Conservation (phyloP, 2,113 vertebrate species). For the Chunga burmeisteri region DNA sequence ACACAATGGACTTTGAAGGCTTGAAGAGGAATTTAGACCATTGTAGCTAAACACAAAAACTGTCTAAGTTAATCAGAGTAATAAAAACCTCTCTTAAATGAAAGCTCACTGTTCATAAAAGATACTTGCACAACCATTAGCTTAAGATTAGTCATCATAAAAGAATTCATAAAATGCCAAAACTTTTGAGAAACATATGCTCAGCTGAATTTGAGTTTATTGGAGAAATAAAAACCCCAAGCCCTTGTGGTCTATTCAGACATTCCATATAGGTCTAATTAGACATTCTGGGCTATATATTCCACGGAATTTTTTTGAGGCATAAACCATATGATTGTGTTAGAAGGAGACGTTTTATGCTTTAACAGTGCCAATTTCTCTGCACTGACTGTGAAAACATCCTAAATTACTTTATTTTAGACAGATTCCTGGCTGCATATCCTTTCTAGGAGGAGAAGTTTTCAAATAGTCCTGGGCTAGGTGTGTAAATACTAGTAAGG, state of each 20-base stretch:
- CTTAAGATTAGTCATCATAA: neutral
- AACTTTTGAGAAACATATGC: neutral
- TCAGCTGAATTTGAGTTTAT: neutral
- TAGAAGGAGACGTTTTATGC: neutral
- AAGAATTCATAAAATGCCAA: neutral
- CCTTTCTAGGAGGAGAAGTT: neutral
- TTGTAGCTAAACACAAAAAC: neutral
- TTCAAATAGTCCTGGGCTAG: neutral
- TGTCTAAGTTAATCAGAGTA: neutral
- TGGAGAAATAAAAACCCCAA: neutral
- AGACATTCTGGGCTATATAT: neutral
- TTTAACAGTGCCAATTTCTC: neutral
- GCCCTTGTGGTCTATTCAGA: neutral
- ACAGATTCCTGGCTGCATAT: neutral
- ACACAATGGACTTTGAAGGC: neutral
- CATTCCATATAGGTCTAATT: neutral
- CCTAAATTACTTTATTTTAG: neutral
- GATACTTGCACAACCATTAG: neutral
- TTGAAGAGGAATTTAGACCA: neutral
- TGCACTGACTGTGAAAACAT: neutral
- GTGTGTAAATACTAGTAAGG: neutral
- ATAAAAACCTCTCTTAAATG: neutral
- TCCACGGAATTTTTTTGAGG: neutral
- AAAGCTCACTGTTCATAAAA: neutral
- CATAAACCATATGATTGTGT: neutral